Evolutionary conservation across 2,113 vertebrate species (phyloP).

Genomic region (Macroglossus sobrinus): DNA sequence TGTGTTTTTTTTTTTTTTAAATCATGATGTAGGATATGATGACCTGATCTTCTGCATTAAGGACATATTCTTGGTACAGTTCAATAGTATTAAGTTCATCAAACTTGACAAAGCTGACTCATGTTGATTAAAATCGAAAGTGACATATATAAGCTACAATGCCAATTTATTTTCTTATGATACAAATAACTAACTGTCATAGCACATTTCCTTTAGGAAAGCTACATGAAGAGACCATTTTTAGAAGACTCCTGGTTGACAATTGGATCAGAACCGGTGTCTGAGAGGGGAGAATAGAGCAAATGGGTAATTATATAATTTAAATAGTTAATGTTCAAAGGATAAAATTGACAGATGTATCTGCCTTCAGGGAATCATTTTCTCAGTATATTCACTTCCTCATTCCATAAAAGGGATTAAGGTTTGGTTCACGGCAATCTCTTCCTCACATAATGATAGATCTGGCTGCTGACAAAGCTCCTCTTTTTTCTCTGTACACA

Average conservation of each 20-base stretch:
- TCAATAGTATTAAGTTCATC: background rate
- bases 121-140: constrained; percentile 37
- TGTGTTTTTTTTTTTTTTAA: background rate
- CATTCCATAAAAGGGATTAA: background rate
- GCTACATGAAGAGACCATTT: background rate
- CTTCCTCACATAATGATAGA: background rate
- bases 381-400: constrained; percentile 11
- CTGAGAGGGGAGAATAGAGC: background rate
- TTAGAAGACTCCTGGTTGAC: background rate
- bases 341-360: background rate
- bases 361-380: background rate
- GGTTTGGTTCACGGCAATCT: background rate
- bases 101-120: background rate
- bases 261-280: background rate
- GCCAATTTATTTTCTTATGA: background rate
- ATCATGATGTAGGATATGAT: background rate
- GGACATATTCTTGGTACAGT: background rate
- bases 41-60: background rate
- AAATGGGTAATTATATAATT: background rate
- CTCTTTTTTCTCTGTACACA: background rate
- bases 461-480: background rate
- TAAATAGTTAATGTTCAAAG: background rate
- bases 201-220: background rate
- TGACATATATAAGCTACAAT: background rate
- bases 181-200: constrained; percentile 3